Evolutionary conservation across 2,113 vertebrate species (phyloP).

Genomic region (Eudorcas thomsonii): DNA sequence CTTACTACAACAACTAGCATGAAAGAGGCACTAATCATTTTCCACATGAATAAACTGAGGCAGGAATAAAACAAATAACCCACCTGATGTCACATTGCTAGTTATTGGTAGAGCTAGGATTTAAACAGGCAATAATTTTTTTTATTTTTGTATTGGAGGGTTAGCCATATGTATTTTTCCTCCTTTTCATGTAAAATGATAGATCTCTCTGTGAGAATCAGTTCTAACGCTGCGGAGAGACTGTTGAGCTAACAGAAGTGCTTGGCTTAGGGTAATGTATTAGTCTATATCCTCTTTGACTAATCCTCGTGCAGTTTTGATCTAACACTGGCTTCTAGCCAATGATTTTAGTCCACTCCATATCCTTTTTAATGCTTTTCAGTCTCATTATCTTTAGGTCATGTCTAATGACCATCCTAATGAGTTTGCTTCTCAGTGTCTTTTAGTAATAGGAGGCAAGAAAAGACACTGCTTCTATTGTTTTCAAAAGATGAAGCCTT

Average conservation of each 20-base stretch:
- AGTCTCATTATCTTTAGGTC: not conserved
- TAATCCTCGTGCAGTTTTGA: slow-evolving; percentile 52
- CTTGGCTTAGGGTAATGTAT: not conserved
- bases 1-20: not conserved
- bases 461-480: not conserved
- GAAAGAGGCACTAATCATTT: not conserved
- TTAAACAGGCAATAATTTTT: not conserved
- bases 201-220: not conserved
- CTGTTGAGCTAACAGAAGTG: not conserved
- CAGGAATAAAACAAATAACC: not conserved
- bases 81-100: not conserved
- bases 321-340: slow-evolving; percentile 51
- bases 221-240: not conserved
- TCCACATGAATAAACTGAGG: not conserved
- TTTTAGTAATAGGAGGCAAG: not conserved
- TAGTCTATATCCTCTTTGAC: not conserved
- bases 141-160: not conserved
- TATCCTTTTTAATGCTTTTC: slow-evolving; percentile 31
- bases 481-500: not conserved
- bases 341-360: slow-evolving; percentile 25
- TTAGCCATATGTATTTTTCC: not conserved
- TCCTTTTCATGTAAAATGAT: not conserved
- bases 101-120: not conserved
- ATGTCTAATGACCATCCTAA: not conserved
- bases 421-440: not conserved